Evolutionary conservation across 1,140 invertebrate genomes (phyloP).

Genomic region (Cryptotermes secundus): DNA sequence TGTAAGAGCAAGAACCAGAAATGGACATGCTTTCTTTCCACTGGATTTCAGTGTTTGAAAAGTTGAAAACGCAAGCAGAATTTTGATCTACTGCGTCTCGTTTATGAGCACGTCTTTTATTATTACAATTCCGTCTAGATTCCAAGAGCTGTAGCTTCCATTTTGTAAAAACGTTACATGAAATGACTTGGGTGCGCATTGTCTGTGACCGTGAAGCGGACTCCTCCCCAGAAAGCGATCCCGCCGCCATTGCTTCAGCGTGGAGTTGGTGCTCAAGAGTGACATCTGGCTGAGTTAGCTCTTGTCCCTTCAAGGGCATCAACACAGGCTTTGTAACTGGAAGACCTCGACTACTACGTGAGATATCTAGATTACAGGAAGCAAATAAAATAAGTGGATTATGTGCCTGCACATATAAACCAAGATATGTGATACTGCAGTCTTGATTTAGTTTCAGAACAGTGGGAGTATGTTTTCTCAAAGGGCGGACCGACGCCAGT

Average conservation of each 20-base stretch:
- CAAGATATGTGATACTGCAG: background rate
- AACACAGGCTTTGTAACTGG: background rate
- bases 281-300: constrained; percentile 1
- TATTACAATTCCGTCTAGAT: background rate
- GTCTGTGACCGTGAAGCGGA: background rate
- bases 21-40: background rate
- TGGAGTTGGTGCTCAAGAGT: background rate
- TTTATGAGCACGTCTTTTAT: background rate
- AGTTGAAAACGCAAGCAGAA: background rate
- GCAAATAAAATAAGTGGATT: background rate
- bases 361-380: background rate
- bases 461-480: background rate
- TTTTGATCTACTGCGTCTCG: background rate
- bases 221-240: background rate
- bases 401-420: background rate
- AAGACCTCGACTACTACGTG: background rate
- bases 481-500: background rate
- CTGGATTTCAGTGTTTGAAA: too few species aligned
- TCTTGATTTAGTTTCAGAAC: background rate
- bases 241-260: background rate
- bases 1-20: background rate
- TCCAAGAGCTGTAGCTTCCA: background rate
- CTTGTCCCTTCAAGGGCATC: background rate
- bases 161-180: background rate
- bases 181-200: background rate